These are phyloP conservation scores for Prunella fulvescens DNA, from an alignment of 2,113 vertebrate species.

Conservation along the genomic window DNA sequence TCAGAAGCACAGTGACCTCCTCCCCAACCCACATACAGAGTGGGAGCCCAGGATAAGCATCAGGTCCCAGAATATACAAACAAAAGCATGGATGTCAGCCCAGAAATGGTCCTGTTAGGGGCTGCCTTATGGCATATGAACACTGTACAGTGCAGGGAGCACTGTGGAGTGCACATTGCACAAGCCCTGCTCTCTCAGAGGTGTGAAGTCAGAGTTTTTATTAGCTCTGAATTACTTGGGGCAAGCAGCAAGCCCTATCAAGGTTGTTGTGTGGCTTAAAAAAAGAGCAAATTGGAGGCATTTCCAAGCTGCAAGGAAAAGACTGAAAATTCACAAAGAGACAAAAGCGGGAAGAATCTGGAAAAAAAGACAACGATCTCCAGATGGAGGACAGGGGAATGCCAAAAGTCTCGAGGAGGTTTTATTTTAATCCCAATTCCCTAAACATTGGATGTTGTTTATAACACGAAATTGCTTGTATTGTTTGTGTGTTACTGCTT, in stretches of 20 bases:
- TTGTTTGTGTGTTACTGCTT: conserved; percentile 61
- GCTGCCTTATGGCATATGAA: background rate
- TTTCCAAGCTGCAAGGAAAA: background rate
- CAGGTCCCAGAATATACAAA: background rate
- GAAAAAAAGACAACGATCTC: conserved; percentile 1
- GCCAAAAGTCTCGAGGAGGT: conserved; percentile 44
- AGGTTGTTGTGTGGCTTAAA: background rate
- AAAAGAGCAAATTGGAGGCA: background rate
- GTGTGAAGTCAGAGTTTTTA: background rate
- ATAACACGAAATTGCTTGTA: conserved; percentile 56
- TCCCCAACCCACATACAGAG: background rate
- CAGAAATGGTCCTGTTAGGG: background rate
- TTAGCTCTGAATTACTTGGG: background rate
- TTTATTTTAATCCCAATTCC: conserved; percentile 61
- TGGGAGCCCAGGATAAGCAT: background rate
- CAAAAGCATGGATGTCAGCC: background rate
- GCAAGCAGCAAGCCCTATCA: background rate
- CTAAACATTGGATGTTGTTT: conserved; percentile 63
- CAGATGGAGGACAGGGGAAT: conserved; percentile 47
- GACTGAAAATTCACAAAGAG: background rate
- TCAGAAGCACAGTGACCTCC: background rate
- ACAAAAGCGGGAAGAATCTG: conserved; percentile 17
- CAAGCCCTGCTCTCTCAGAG: background rate
- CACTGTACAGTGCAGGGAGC: background rate
- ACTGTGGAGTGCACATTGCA: background rate